Base-by-base conservation (phyloP, 2,113 vertebrate genomes). In the Thunnus thynnus region DNA sequence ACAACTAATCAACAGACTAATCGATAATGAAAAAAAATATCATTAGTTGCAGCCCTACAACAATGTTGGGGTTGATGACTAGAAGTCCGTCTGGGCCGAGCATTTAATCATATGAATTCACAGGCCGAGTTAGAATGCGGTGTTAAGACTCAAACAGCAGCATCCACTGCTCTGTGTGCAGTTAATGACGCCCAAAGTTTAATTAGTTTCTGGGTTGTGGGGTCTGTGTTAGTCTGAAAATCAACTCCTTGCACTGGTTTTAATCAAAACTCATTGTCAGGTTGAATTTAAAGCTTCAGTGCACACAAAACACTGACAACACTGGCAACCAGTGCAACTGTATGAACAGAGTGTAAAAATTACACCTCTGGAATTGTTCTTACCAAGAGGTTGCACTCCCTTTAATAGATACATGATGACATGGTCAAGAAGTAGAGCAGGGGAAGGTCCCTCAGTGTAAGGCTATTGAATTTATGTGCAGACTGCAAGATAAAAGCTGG, bases 191-290 rank as follows among this genome's bases (percentile, higher is more conserved):
- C 25, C 6, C 0, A 17, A 72, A 55, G 1, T 72, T 76, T 62
- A 61, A 84, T 83, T 72, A 30, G 47, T 58, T 56, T 56, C 41
- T 41, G 46, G 14, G 12, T 47, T 54, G 58, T 44, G 3, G 13
- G 16, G 56, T 36, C 56, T 78, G 17, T 32, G 36, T 22, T 25
- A 46, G 46, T 52, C 17, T 55, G 25, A 84, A 76, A 63, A 27
- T 1, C 10, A 50, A 50, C 52, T 73, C 6, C 32, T 36, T n/a
- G 0, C 27, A 36, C 27, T 47, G 22, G 20, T 54, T 77, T 69
- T 66, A 74, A 51, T 78, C 51, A 60, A 60, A 79, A 52, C 7
- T 57, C 1, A 4, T 65, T 1, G 68, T 48, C 0, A 65, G 2
- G 0, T 7, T 52, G 10, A 75, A 65, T 50, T 44, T 46, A 48